Conservation (phyloP, 2,113 vertebrate genomes). For the Ivindomyrus marchei region DNA sequence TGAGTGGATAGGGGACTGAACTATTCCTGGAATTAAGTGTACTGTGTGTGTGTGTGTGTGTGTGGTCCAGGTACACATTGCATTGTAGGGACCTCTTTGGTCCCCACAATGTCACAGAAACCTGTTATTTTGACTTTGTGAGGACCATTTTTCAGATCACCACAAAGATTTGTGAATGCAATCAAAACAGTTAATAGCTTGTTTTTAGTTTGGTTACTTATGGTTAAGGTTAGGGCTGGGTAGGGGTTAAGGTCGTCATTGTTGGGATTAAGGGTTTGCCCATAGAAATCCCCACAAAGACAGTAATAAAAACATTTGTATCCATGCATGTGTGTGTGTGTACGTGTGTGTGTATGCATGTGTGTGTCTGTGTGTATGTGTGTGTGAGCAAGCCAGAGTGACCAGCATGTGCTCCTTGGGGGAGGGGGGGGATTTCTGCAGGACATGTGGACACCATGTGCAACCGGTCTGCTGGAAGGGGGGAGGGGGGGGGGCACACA, state of each 20-base stretch:
- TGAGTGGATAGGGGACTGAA: not conserved
- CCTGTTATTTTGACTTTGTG: not conserved
- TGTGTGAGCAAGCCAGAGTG: not conserved
- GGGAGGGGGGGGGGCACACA: not conserved
- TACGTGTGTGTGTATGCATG: not conserved
- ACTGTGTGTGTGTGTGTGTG: not conserved
- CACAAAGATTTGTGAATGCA: not conserved
- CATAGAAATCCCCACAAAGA: not conserved
- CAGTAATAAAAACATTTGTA: not conserved
- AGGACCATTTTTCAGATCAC: not conserved
- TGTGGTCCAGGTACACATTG: not conserved
- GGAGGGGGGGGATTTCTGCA: slow-evolving; percentile 14
- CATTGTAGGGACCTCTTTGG: not conserved
- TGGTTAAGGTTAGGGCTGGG: not conserved
- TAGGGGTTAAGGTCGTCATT: not conserved
- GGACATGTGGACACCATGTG: slow-evolving; percentile 48
- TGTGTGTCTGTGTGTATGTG: too few relatives aligned
- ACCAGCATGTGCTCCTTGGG: not conserved
- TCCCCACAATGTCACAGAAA: not conserved
- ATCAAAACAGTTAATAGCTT: not conserved
- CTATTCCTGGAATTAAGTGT: not conserved
- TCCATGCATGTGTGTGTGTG: not conserved
- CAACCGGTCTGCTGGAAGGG: slow-evolving; percentile 14
- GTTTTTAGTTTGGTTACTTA: not conserved
- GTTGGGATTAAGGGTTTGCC: too few relatives aligned